These are phyloP conservation scores for Nymphalis urticae DNA, from an alignment of 2,888 invertebrate species.

Conservation along the genomic window DNA sequence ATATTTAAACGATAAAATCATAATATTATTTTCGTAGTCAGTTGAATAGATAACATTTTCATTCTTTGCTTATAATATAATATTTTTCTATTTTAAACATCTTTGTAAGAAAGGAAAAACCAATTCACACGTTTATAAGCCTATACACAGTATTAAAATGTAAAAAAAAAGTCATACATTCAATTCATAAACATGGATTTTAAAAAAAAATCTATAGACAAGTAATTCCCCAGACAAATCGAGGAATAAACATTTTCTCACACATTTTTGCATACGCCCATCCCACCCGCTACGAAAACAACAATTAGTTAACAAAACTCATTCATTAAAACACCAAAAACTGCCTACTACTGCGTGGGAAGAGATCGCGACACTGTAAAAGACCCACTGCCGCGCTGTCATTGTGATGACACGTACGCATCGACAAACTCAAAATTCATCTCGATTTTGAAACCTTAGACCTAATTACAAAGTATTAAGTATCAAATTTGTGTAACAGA, in stretches of 20 bases:
- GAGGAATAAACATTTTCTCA: slow-evolving; percentile 1
- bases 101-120: too few species aligned
- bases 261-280: slow-evolving; percentile 27
- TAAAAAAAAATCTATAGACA: neutral
- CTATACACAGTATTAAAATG: too few species aligned
- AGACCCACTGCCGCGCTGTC: slow-evolving; percentile 40
- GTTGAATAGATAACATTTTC: too few species aligned
- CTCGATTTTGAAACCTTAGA: neutral
- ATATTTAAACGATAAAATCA: too few species aligned
- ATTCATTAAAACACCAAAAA: slow-evolving; percentile 35
- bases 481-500: neutral
- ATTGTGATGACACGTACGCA: slow-evolving; percentile 41
- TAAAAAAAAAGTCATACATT: neutral
- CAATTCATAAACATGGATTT: neutral
- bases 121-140: too few species aligned
- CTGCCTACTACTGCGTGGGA: slow-evolving; percentile 34
- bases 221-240: slow-evolving; percentile 7
- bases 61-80: too few species aligned
- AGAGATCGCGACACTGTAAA: slow-evolving; percentile 20
- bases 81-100: too few species aligned
- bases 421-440: neutral
- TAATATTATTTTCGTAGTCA: too few species aligned
- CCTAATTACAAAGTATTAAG: neutral
- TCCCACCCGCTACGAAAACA: slow-evolving; percentile 33
- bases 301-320: slow-evolving; percentile 35